Evolutionary conservation across 1,140 invertebrate genomes (phyloP), one percentile per base, ranked within the genome.

Genomic region (Hirudo medicinalis): DNA sequence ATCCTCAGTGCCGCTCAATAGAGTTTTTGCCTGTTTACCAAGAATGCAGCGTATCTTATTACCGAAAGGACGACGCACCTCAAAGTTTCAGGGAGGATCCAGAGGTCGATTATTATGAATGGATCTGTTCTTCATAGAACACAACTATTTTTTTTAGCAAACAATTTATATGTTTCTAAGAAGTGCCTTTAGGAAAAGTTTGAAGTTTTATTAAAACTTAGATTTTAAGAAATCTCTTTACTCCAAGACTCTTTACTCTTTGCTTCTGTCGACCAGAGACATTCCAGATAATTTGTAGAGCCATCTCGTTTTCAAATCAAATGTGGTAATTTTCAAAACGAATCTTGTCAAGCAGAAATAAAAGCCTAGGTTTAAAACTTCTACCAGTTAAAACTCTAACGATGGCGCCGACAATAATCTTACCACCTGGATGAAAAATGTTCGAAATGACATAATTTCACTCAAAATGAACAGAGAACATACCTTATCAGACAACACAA

Each of bases 401-500:
- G 80, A 97, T 95, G 78, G 89, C 90, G 22, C 94, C 94, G 60
- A 93, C 86, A 53, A 93, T 94, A 67, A 90, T 91, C 75, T 90
- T 85, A 76, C 89, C 91, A 82, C 77, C 82, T 83, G 76, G 32
- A 36, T 3, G 6, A 36, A 2, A 36, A 36, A 71, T 11, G 15
- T 11, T 29, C 8, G n/a, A 19, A 70, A n/a, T 54, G 20, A 32
- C 0, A n/a, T n/a, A 19, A 36, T 36, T 36, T 36, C 22, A 49
- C 32, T 53, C 4, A 15, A 0, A 36, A 36, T 13, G 9, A 40
- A n/a, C 40, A 20, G 9, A 68, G 68, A 53, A 43, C 4, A 22
- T 8, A 40, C 90, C 84, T 97, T 97, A 81, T 97, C 93, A 83
- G 97, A 94, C 94, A 94, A 97, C 22, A 91, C 84, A 53, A 97